These are phyloP conservation scores for Disparrhopalites patrizii DNA, from an alignment of 2,888 invertebrate species.

Conservation along the genomic window DNA sequence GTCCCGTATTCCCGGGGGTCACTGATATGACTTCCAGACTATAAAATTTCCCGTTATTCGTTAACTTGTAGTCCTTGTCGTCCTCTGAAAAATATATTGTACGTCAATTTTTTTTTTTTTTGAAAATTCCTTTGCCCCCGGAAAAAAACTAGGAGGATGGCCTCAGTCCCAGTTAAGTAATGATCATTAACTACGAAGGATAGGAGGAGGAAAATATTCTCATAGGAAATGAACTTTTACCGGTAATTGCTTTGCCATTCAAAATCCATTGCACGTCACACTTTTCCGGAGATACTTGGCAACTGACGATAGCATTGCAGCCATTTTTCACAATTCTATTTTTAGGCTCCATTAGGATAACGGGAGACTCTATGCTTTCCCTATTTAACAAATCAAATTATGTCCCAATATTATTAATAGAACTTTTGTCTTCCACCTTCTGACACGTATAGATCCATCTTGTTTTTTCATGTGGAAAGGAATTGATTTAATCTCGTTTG, in stretches of 20 bases:
- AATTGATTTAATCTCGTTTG: too few relatives aligned
- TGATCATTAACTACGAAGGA: too few relatives aligned
- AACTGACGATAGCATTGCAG: slow-evolving; percentile 26
- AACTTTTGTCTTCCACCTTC: too few relatives aligned
- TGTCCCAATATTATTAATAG: too few relatives aligned
- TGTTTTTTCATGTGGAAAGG: too few relatives aligned
- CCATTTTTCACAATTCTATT: slow-evolving; percentile 28
- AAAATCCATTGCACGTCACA: slow-evolving; percentile 27
- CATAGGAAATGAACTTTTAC: too few relatives aligned
- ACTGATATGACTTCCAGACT: slow-evolving; percentile 23
- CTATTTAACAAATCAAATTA: too few relatives aligned
- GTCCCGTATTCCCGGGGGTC: slow-evolving; percentile 9
- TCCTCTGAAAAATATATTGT: slow-evolving; percentile 8
- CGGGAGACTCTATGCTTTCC: slow-evolving; percentile 15
- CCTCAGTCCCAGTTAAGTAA: too few relatives aligned
- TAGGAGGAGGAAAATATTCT: background rate
- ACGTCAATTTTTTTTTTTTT: background rate
- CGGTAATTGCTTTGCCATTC: slow-evolving; percentile 22
- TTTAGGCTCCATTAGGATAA: slow-evolving; percentile 28
- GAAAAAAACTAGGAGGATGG: too few relatives aligned
- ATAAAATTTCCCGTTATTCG: slow-evolving; percentile 22
- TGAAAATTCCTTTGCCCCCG: background rate
- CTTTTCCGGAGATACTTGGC: slow-evolving; percentile 26
- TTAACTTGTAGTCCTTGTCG: slow-evolving; percentile 16
- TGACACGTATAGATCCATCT: too few relatives aligned